These are phyloP conservation scores for Lasius fuliginosus DNA, from an alignment of 2,888 invertebrate genomes.

Conservation along the genomic window DNA sequence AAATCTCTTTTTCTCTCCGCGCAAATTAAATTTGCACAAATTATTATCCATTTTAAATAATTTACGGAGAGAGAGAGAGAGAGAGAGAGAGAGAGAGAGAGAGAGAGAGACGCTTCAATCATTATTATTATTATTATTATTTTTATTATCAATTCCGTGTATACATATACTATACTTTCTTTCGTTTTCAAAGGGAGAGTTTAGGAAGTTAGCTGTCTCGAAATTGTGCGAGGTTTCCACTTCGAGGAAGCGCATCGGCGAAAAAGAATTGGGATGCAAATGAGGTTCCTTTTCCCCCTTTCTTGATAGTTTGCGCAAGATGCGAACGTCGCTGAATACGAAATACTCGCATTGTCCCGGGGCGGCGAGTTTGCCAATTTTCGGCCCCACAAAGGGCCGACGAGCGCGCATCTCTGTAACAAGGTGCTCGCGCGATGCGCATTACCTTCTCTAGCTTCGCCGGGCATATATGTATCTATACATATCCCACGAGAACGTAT, in stretches of 20 bases:
- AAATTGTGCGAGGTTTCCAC: not conserved
- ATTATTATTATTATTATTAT: not conserved
- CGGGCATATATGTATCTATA: not conserved
- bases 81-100: too few relatives aligned
- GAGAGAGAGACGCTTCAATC: not conserved
- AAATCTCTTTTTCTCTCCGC: not conserved
- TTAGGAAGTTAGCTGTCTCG: not conserved
- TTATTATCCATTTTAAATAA: not conserved
- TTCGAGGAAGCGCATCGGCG: not conserved
- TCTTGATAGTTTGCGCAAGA: conserved; percentile 1
- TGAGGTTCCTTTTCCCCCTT: too few relatives aligned
- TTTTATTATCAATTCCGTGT: not conserved
- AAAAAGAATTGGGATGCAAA: conserved; percentile 25
- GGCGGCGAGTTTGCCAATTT: conserved; percentile 41
- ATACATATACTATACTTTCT: not conserved
- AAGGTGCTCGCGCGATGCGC: not conserved
- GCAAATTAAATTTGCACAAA: too few relatives aligned
- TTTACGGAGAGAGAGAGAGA: not conserved
- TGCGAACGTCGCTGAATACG: conserved; percentile 36
- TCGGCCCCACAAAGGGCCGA: conserved; percentile 38
- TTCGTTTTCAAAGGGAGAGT: not conserved
- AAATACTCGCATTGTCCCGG: conserved; percentile 22
- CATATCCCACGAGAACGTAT: not conserved
- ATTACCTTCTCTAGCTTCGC: not conserved
- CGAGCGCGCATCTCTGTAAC: conserved; percentile 30